Evolutionary conservation across 2,113 vertebrate species (phyloP), one percentile per base, ranked within the genome.

Genomic region (Phoxinus phoxinus): DNA sequence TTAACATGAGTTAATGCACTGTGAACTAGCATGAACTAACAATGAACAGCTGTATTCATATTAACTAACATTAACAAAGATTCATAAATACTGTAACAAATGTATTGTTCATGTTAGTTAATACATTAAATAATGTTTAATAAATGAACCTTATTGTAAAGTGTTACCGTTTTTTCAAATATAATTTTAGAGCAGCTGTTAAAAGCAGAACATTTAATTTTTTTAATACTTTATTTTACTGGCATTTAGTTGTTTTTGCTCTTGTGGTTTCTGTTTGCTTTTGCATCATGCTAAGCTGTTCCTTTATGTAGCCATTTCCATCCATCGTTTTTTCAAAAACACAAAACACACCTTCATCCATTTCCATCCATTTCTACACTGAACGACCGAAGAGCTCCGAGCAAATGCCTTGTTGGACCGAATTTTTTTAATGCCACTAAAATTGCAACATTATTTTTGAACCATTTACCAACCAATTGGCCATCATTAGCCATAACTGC

Each of bases 391-490:
- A 37, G 65, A 10, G 65, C 65, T 23, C 21, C 51, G 51, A 5
- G 56, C 23, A 85, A 85, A 85, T 75, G 30, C 12, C 23, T 25
- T 30, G 41, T 51, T 17, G 21, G 23, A 79, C 23, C 13, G 6
- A 27, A 56, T 19, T 69, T 19, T 69, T 80, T 11, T 56, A 79
- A 79, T 61, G 32, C 12, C 56, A 7, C 77, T 61, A 44, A 41
- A 81, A 81, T 46, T 63, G 78, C 21, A 65, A 65, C 58, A 84
- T 86, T 19, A 69, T 85, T 78, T 79, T 27, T 41, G 48, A 85
- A 51, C 44, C 79, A 84, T 86, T 84, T 80, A 88, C 74, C 87
- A 79, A 67, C 37, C 73, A 71, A 51, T 59, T 84, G 58, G 25
- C 32, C 58, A 65, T 19, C 35, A 27, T 81, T 44, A 69, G 30